Evolutionary conservation across 2,888 invertebrate genomes (phyloP), one percentile per base, ranked within the genome.

Genomic region (Trissolcus brochymenae): DNA sequence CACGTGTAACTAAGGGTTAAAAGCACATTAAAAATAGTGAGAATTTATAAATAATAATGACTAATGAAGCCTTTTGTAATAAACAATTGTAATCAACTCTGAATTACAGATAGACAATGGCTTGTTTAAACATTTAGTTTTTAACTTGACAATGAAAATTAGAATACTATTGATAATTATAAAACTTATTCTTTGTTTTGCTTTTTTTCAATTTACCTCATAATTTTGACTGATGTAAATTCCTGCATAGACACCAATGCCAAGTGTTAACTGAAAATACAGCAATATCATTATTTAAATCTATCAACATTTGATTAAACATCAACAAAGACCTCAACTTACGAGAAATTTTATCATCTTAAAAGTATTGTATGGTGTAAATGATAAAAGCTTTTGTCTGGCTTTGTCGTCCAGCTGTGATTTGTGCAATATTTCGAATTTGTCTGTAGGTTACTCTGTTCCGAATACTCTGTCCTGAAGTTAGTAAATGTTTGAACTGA

Each of bases 221-320:
- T 94, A 95, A 89, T 95, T 94, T 90, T 95, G 95, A 82, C 92
- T 92, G 80, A 94, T 82, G 85, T 94, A 95, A 65, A 95, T 91
- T 35, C 95, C 95, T 53, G 93, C 90, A 86, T 95, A 95, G 40
- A 94, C 86, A 21, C 95, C 95, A 76, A 92, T 84, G 16, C 93
- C 90, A 86, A 94, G 93, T 62, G 93, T 92, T 64, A 94, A 83
- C 94, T 95, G 89, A 76, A 92, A 92, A 82, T 25, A 17, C 4
- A 21, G 11, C 1, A 51, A 51, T 9, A 11, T 17, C 21, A 51
- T 51, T 51, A 9, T 51, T 2, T 7, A 46, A 46, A 3, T 46
- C 14, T 46, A 14, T 46, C 16, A 43, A 13, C 43, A 14, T n/a
- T 16, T 35, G 9, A 35, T 35, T 35, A 35, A 35, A 35, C 35